Evolutionary conservation across 2,888 invertebrate genomes (phyloP), one percentile per base, ranked within the genome.

Genomic region (Linyphia triangularis): DNA sequence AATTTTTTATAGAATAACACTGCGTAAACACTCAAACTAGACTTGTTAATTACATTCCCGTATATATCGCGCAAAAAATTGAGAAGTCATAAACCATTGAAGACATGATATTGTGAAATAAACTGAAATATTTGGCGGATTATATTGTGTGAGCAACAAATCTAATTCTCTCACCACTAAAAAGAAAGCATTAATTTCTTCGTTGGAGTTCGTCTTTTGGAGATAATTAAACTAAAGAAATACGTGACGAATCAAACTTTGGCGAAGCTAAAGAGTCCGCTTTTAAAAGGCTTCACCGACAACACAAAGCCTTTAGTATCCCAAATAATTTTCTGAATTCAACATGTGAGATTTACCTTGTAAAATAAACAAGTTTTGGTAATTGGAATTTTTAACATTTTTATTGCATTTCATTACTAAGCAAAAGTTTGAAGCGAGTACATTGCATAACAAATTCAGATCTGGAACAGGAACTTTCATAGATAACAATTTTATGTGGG

Each of bases 211-310:
- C 33, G 9, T 6, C 33, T 9, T 9, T 6, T 33, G 5, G 33
- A 33, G 5, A 33, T 37, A 81, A 81, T 61, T 40, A 72, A 51
- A 65, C 9, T 37, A 43, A 57, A 73, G 67, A 9, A 33, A 43
- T 43, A 84, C 84, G 84, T 84, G 84, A 57, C 84, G 37, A 84
- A 84, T 84, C n/a, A 26, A 51, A 51, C 33, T 65, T 67, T 73
- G n/a, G 7, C 2, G 30, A 33, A 63, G n/a, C n/a, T 75, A 26
- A 75, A 84, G 59, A 9, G 26, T 22, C 28, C n/a, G 59, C 73
- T 59, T 9, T 24, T 30, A 16, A 73, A 72, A 59, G 51, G 22
- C 84, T 84, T 84, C 67, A 84, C 24, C 33, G 51, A 51, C 33
- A 51, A 73, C 83, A 63, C 73, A 83, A 67, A 30, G 16, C 19